phyloP scores from a whole-genome alignment of 2,113 vertebrate genomes.

The Zeus faber region DNA sequence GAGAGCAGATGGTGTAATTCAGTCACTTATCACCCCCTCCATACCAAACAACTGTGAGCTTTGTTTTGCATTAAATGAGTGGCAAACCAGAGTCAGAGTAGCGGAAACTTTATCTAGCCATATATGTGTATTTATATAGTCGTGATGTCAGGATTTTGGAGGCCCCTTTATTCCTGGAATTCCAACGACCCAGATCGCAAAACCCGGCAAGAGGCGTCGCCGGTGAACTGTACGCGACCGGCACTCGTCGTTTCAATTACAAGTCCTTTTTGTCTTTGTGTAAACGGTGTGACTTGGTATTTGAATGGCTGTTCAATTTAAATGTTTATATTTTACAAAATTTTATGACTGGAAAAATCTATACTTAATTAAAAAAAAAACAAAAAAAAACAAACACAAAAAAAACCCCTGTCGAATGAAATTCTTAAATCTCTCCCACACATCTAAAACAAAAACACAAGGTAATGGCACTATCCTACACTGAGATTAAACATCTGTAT shows the following conservation, averaged over 20 bases:
- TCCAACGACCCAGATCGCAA: too few relatives aligned
- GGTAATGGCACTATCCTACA: too few relatives aligned
- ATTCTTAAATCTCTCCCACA: too few relatives aligned
- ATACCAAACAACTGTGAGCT: slow-evolving; percentile 60
- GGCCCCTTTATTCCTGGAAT: too few relatives aligned
- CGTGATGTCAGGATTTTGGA: too few relatives aligned
- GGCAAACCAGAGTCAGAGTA: slow-evolving; percentile 3
- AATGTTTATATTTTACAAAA: slow-evolving; percentile 36
- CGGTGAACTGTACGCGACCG: not conserved
- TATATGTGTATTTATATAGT: not conserved
- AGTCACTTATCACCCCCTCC: slow-evolving; percentile 28
- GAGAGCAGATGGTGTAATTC: slow-evolving; percentile 26
- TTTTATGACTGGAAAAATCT: slow-evolving; percentile 42
- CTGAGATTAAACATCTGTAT: too few relatives aligned
- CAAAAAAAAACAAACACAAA: too few relatives aligned
- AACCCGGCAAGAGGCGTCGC: too few relatives aligned
- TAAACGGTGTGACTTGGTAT: slow-evolving; percentile 35
- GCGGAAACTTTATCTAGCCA: slow-evolving; percentile 3
- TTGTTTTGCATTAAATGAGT: slow-evolving; percentile 26
- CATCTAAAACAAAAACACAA: too few relatives aligned
- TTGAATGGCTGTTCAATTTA: slow-evolving; percentile 30
- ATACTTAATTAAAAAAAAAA: too few relatives aligned
- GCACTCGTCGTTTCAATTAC: slow-evolving; percentile 36
- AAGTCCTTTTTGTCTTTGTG: slow-evolving; percentile 31
- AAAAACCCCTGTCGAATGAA: too few relatives aligned